phyloP scores from a whole-genome alignment of 2,113 vertebrate species.

The Pelecanoides urinatrix region DNA sequence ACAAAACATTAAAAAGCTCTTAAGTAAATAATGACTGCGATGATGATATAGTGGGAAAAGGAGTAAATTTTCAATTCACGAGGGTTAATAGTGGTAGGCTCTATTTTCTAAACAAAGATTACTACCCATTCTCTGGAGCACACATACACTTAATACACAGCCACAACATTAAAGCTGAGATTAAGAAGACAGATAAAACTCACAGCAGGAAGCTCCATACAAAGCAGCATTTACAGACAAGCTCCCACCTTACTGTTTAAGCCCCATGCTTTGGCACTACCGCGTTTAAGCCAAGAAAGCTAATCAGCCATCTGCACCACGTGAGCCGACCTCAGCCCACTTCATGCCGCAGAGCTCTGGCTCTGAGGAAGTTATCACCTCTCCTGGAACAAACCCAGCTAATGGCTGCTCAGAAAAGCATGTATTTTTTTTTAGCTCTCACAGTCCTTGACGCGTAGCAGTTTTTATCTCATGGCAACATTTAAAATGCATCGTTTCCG shows the following conservation, averaged over 20 bases:
- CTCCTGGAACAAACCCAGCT: conserved; percentile 9
- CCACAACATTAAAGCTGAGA: conserved; percentile 53
- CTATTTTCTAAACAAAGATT: conserved; percentile 66
- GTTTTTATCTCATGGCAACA: background rate
- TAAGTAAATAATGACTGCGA: conserved; percentile 42
- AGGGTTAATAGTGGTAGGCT: conserved; percentile 10
- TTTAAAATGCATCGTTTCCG: background rate
- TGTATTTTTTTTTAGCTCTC: background rate
- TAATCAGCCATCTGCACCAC: background rate
- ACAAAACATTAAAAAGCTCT: conserved; percentile 36
- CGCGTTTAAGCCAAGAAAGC: background rate
- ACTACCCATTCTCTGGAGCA: conserved; percentile 44
- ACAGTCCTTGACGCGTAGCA: background rate
- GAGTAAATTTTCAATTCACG: conserved; percentile 37
- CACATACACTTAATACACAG: conserved; percentile 44
- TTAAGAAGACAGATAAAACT: conserved; percentile 61
- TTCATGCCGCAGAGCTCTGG: background rate
- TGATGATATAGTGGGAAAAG: conserved; percentile 12
- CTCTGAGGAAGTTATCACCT: background rate
- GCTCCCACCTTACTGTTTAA: background rate
- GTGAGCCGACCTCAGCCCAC: background rate
- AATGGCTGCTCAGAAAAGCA: background rate
- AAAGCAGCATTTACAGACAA: background rate
- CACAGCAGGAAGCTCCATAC: conserved; percentile 52
- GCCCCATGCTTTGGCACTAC: background rate